Evolutionary conservation across 2,113 vertebrate genomes (phyloP), one percentile per base, ranked within the genome.

Genomic region (Peucedramus taeniatus): DNA sequence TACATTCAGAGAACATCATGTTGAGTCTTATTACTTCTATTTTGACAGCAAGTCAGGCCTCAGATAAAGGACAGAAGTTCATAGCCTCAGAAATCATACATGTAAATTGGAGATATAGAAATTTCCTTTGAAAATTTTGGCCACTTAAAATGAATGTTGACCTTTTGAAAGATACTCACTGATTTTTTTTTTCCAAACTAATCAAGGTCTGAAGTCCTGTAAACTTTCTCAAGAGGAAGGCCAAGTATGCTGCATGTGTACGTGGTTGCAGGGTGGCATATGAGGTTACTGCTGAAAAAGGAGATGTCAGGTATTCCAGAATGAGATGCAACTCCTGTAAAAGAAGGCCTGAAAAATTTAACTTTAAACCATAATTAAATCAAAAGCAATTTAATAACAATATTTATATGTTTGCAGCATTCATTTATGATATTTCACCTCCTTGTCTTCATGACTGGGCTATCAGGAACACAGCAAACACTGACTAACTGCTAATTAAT

Each of bases 231-330:
- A 80, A 45, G 42, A 42, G 16, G 54, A 70, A 59, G 35, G 16
- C 39, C n/a, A 56, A 68, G 8, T n/a, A 45, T 39, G 8, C 47
- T 59, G 17, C 8, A n/a, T 33, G 5, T 35, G 49, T 76, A 76
- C 65, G 26, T 0, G 2, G 5, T 6, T 76, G 9, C 2, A 3
- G 8, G 5, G 5, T 11, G 1, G 17, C 0, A 0, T 44, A 50
- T 28, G 20, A 79, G 3, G 15, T 30, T 72, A 27, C 33, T 40
- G 10, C 18, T 65, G 64, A 49, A 83, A 83, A 83, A 47, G 6
- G 47, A 71, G 12, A 47, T 2, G 16, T 31, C 35, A 65, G 13
- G 22, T 76, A 16, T 68, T 72, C 61, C 2, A 6, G 65, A 89
- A 60, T 45, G 17, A 89, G 21, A 51, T 51, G 14, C 7, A 57